Conservation (phyloP, 2,797 vertebrate species). For the Harpagifer antarcticus region DNA sequence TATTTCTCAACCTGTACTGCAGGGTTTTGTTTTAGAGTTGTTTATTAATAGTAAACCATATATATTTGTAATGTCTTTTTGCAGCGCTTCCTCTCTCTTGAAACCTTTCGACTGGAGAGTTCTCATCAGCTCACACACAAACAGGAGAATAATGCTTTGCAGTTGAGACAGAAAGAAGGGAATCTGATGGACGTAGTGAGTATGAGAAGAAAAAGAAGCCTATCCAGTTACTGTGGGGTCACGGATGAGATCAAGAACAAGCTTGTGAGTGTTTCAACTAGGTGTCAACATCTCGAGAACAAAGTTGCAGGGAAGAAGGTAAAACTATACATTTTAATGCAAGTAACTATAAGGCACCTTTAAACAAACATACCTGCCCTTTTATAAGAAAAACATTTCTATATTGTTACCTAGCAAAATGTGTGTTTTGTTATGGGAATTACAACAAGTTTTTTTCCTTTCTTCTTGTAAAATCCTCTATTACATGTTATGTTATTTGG, state of each 20-base stretch:
- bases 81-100: constrained; percentile 88
- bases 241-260: constrained; percentile 79
- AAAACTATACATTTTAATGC: neutral
- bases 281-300: constrained; percentile 80
- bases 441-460: neutral
- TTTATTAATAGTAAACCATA: neutral
- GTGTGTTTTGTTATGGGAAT: neutral
- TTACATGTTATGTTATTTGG: neutral
- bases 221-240: constrained; percentile 78
- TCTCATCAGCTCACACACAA: constrained; percentile 72
- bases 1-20: neutral
- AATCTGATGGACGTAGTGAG: constrained; percentile 67
- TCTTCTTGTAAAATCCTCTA: neutral
- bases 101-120: constrained; percentile 81
- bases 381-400: neutral
- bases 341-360: neutral
- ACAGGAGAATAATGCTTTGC: constrained; percentile 79
- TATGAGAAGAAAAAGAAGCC: constrained; percentile 60
- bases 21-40: neutral
- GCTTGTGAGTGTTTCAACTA: constrained; percentile 74
- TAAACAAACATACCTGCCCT: neutral
- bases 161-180: constrained; percentile 63
- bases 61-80: constrained; percentile 33
- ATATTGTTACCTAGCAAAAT: neutral
- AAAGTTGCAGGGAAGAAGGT: constrained; percentile 76